Conservation (phyloP, 2,888 invertebrate genomes). For the Andricus quercusramuli region DNA sequence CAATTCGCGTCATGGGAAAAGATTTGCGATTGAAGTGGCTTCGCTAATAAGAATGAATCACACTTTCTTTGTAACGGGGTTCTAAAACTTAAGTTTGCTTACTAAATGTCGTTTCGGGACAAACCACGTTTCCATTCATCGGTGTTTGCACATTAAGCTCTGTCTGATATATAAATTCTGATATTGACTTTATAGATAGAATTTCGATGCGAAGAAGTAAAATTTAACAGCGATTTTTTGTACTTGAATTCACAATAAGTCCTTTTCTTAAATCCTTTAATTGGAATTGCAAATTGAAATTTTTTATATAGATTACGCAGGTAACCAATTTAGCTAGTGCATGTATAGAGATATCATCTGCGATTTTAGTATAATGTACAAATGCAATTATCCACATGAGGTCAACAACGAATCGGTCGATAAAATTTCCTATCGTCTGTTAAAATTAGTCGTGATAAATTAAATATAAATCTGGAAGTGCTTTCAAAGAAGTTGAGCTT, state of each 20-base stretch:
- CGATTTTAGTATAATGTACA: conserved; percentile 5
- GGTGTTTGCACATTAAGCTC: background rate
- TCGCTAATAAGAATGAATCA: background rate
- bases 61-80: background rate
- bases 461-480: background rate
- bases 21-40: background rate
- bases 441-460: conserved; percentile 2
- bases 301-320: too few species aligned
- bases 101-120: background rate
- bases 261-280: too few species aligned
- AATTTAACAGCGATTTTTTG: too few species aligned
- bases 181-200: background rate
- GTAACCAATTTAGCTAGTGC: background rate
- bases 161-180: background rate
- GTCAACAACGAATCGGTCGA: background rate
- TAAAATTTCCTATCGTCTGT: background rate
- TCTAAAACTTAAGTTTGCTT: background rate
- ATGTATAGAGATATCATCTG: background rate
- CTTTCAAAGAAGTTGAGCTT: background rate
- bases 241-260: too few species aligned
- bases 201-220: background rate
- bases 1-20: background rate
- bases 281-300: too few species aligned
- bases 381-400: background rate
- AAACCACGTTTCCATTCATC: background rate